These are phyloP conservation scores for Podabrus alpinus DNA, from an alignment of 2,888 invertebrate genomes.

Conservation along the genomic window DNA sequence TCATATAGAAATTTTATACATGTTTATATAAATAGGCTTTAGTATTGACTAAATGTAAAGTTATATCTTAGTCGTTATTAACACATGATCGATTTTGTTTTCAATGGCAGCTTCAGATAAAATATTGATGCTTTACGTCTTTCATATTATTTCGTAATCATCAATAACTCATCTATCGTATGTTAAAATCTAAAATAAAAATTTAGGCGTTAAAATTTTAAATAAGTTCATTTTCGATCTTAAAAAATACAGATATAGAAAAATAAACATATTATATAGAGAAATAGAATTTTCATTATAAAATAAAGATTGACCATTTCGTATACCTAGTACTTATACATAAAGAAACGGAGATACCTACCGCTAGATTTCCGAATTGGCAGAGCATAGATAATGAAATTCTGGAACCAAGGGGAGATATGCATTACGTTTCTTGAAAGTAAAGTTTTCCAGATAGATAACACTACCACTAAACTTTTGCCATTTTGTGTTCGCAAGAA, in stretches of 20 bases:
- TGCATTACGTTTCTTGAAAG: slow-evolving; percentile 27
- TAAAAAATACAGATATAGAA: slow-evolving; percentile 1
- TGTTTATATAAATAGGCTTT: slow-evolving; percentile 19
- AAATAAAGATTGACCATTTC: not conserved
- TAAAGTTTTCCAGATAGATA: slow-evolving; percentile 38
- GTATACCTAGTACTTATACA: not conserved
- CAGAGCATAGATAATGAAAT: slow-evolving; percentile 41
- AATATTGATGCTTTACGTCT: slow-evolving; percentile 34
- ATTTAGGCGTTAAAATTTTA: not conserved
- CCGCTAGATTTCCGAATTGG: slow-evolving; percentile 39
- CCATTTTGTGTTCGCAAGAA: slow-evolving; percentile 52
- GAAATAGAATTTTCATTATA: not conserved
- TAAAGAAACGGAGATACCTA: slow-evolving; percentile 38
- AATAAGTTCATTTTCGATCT: not conserved
- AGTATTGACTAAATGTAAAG: slow-evolving; percentile 31
- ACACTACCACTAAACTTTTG: slow-evolving; percentile 46
- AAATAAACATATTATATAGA: not conserved
- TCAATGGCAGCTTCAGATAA: slow-evolving; percentile 39
- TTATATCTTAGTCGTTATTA: slow-evolving; percentile 39
- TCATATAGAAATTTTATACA: not conserved
- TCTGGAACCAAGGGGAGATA: slow-evolving; percentile 23
- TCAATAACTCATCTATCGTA: not conserved
- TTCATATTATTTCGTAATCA: not conserved
- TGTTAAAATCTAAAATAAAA: not conserved
- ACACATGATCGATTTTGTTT: slow-evolving; percentile 38